Evolutionary conservation across 64 coral and sea anemone species (phyloP).

Genomic region (Orbicella faveolata): DNA sequence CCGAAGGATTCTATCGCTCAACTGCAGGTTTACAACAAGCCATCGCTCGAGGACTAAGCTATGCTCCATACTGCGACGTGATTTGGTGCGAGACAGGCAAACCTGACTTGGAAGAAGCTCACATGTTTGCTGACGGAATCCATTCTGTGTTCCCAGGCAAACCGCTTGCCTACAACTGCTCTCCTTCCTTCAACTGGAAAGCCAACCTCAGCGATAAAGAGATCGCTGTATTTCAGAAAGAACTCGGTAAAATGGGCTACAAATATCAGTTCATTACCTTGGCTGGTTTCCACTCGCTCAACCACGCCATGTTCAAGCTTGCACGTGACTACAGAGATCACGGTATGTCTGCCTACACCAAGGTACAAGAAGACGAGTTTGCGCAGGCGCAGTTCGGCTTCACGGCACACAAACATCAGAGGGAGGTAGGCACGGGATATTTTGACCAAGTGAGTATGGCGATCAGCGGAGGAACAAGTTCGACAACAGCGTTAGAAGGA

Average conservation of each 20-base stretch:
- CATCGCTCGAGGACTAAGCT: conserved; percentile 74
- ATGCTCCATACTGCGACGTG: conserved; percentile 75
- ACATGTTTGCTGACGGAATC: conserved; percentile 80
- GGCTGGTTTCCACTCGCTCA: conserved; percentile 82
- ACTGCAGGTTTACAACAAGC: conserved; percentile 76
- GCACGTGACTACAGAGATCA: conserved; percentile 68
- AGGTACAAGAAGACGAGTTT: conserved; percentile 90
- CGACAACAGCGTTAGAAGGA: conserved; percentile 77
- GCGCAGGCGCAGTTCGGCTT: conserved; percentile 72
- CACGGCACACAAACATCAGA: conserved; percentile 87
- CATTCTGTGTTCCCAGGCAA: conserved; percentile 82
- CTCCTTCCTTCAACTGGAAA: conserved; percentile 93
- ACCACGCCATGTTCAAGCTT: conserved; percentile 93
- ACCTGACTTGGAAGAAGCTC: conserved; percentile 78
- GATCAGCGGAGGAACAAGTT: conserved; percentile 75
- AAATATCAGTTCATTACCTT: conserved; percentile 82
- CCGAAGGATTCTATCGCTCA: conserved; percentile 73
- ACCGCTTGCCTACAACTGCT: conserved; percentile 89
- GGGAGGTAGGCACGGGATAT: conserved; percentile 80
- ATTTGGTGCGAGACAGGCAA: conserved; percentile 87
- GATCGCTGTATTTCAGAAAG: conserved; percentile 76
- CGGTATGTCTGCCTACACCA: conserved; percentile 80
- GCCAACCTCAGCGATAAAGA: conserved; percentile 78
- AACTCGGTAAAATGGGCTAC: conserved; percentile 77
- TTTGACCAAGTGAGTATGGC: conserved; percentile 85